These are phyloP conservation scores for Rhipidura dahli DNA, from an alignment of 2,113 vertebrate genomes.

Conservation along the genomic window DNA sequence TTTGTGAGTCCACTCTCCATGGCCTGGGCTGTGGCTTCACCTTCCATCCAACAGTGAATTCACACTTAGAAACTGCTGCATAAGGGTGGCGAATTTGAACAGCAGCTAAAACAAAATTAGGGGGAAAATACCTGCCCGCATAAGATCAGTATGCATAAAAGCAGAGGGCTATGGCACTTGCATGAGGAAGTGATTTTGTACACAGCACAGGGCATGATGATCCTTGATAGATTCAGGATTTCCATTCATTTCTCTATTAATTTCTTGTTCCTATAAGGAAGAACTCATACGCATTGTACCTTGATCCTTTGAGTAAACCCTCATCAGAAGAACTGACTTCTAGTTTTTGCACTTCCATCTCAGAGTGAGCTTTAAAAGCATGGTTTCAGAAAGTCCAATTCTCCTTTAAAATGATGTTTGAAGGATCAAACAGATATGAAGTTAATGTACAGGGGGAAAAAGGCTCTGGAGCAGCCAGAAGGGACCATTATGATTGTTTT, in stretches of 20 bases:
- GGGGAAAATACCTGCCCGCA: background rate
- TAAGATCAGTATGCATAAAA: background rate
- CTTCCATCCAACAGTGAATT: background rate
- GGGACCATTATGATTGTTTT: background rate
- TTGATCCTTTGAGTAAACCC: background rate
- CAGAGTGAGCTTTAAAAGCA: background rate
- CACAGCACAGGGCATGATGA: background rate
- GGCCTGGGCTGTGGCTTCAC: accelerated
- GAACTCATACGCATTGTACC: background rate
- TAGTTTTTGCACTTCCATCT: background rate
- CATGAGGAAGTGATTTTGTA: background rate
- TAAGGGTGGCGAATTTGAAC: background rate
- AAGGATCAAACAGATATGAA: background rate
- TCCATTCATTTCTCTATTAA: background rate
- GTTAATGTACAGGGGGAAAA: background rate
- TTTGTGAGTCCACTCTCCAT: background rate
- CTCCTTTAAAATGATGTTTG: background rate
- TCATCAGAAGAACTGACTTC: background rate
- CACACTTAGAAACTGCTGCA: background rate
- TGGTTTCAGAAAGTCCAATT: background rate
- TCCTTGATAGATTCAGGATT: background rate
- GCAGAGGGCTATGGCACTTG: background rate
- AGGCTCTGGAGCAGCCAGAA: background rate
- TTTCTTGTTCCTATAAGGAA: background rate
- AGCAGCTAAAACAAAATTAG: background rate